These are phyloP conservation scores for Oreochromis niloticus DNA, from an alignment of 2,113 vertebrate species.

Conservation along the genomic window DNA sequence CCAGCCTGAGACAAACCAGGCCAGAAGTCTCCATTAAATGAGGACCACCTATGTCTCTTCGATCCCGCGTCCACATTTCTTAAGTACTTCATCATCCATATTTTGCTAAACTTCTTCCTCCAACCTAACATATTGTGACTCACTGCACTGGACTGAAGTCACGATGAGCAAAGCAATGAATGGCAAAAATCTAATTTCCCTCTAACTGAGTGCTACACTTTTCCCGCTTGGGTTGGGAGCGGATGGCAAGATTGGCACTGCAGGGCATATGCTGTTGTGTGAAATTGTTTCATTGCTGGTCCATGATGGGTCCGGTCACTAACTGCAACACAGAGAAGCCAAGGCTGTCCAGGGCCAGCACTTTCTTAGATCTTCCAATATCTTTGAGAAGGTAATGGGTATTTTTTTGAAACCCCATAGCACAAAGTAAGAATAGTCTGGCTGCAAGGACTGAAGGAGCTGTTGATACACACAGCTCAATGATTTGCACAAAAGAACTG, in stretches of 20 bases:
- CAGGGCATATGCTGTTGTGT: constrained; percentile 60
- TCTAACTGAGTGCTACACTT: constrained; percentile 12
- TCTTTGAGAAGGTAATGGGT: neutral
- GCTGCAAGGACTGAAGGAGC: neutral
- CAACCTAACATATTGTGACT: neutral
- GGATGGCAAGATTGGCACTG: constrained; percentile 46
- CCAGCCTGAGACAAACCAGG: neutral
- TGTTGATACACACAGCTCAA: neutral
- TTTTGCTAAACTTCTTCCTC: neutral
- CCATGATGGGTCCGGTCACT: constrained; percentile 16
- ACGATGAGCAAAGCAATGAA: neutral
- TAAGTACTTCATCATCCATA: neutral
- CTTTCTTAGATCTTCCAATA: neutral
- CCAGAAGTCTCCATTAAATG: constrained; percentile 12
- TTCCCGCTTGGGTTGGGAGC: neutral
- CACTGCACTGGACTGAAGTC: neutral
- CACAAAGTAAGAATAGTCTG: neutral
- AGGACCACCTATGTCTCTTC: neutral
- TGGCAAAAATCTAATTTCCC: constrained; percentile 25
- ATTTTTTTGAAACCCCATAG: neutral
- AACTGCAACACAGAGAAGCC: constrained; percentile 1
- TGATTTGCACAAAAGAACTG: neutral
- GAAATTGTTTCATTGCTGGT: constrained; percentile 68
- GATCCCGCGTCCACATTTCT: neutral
- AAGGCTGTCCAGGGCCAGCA: neutral